These are phyloP conservation scores for Chlorospingus semifuscus DNA, from an alignment of 2,797 vertebrate genomes.

Conservation along the genomic window DNA sequence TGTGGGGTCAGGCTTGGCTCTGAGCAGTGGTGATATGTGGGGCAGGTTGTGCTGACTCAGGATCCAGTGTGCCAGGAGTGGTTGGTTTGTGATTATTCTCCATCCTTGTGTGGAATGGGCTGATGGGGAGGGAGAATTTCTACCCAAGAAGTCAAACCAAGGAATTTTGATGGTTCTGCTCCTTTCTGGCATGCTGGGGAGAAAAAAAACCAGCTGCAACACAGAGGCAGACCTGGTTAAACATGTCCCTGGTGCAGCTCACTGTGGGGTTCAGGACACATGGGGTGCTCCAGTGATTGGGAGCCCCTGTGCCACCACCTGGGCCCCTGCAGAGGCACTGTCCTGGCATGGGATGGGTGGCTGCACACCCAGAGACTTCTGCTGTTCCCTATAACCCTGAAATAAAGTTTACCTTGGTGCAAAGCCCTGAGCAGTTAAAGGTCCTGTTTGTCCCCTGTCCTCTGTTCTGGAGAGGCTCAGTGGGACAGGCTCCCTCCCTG, in stretches of 20 bases:
- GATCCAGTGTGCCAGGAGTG: not conserved
- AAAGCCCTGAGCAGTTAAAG: not conserved
- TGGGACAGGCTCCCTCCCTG: not conserved
- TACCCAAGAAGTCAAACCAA: not conserved
- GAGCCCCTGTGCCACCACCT: not conserved
- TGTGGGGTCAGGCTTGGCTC: not conserved
- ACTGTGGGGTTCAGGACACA: not conserved
- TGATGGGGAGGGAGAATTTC: not conserved
- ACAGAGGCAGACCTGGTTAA: not conserved
- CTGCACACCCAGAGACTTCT: not conserved
- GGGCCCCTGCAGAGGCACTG: accelerated
- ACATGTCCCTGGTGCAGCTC: not conserved
- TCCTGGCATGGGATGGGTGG: not conserved
- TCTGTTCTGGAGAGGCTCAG: not conserved
- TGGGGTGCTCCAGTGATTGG: not conserved
- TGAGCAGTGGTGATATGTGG: not conserved
- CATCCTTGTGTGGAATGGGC: not conserved
- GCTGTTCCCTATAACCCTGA: not conserved
- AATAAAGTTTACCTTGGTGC: not conserved
- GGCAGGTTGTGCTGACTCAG: not conserved
- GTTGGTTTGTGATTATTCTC: not conserved
- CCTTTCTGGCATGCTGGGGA: not conserved
- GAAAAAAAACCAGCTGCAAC: accelerated
- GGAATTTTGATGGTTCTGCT: not conserved
- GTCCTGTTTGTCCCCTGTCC: not conserved